phyloP scores from a whole-genome alignment of 2,888 invertebrate species.

The Hoplodrina ambigua region DNA sequence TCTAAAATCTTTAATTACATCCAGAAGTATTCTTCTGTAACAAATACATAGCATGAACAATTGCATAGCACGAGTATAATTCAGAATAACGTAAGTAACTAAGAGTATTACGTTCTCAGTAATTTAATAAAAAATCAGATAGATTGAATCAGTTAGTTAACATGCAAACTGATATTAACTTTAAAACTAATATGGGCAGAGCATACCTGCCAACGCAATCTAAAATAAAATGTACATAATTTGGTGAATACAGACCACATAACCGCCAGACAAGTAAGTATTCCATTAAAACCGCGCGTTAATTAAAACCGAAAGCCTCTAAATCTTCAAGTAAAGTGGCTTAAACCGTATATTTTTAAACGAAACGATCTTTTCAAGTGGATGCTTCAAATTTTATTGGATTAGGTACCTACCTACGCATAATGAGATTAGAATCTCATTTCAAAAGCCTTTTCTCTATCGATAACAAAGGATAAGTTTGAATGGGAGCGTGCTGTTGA shows the following conservation, averaged over 20 bases:
- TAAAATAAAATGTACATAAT: conserved; percentile 20
- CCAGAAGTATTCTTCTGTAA: no score
- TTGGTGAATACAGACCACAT: conserved; percentile 22
- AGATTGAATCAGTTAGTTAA: background rate
- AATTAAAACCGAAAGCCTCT: conserved; percentile 56
- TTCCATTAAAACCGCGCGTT: conserved; percentile 57
- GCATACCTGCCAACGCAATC: background rate
- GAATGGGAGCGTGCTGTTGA: conserved; percentile 61
- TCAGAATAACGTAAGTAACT: no score
- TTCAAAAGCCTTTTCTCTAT: conserved; percentile 64
- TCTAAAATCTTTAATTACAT: no score
- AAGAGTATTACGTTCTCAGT: no score
- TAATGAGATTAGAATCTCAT: conserved; percentile 65
- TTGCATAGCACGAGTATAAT: no score
- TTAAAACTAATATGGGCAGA: background rate
- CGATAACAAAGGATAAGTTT: conserved; percentile 65
- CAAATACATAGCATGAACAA: no score
- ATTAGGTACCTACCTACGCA: conserved; percentile 56
- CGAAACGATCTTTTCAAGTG: conserved; percentile 55
- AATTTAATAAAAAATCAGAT: background rate
- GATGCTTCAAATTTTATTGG: conserved; percentile 62
- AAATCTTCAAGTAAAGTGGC: conserved; percentile 56
- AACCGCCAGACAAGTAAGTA: conserved; percentile 48
- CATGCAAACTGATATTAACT: background rate
- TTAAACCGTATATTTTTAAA: conserved; percentile 58